phyloP scores from a whole-genome alignment of 2,113 vertebrate species.

The Cololabis saira region DNA sequence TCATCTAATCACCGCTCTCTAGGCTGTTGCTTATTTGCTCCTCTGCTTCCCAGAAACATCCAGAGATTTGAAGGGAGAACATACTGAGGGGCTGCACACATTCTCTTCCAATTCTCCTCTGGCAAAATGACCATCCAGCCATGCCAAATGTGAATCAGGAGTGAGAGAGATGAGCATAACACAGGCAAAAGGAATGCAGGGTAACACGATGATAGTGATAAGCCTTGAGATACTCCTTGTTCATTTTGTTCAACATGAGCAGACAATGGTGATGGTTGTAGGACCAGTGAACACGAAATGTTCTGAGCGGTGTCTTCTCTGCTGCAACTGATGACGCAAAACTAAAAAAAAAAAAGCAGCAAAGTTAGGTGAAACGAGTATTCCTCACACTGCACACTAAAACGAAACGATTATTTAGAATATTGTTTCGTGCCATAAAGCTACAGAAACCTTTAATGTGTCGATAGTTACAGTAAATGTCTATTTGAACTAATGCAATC shows the following conservation, averaged over 20 bases:
- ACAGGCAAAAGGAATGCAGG: conserved; percentile 61
- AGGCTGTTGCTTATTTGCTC: conserved; percentile 46
- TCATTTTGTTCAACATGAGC: conserved; percentile 52
- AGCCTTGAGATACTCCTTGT: conserved; percentile 59
- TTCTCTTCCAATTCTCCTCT: conserved; percentile 64
- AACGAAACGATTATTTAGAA: no score
- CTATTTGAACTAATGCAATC: no score
- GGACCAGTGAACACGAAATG: conserved; percentile 21
- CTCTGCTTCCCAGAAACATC: conserved; percentile 35
- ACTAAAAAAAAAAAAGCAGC: no score
- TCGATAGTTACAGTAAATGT: no score
- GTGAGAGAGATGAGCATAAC: conserved; percentile 54
- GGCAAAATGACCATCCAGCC: conserved; percentile 68
- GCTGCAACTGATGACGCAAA: not conserved
- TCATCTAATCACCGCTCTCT: conserved; percentile 47
- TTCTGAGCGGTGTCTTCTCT: not conserved
- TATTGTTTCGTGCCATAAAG: no score
- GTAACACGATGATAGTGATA: conserved; percentile 57
- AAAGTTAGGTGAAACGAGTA: no score
- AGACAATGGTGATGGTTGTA: conserved; percentile 36
- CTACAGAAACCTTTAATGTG: no score
- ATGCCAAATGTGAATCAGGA: conserved; percentile 71
- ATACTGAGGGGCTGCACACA: conserved; percentile 60
- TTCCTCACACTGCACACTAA: no score
- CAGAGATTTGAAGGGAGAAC: conserved; percentile 45